These are phyloP conservation scores for Leucophora obtusa DNA, from an alignment of 2,888 invertebrate species.

Conservation along the genomic window DNA sequence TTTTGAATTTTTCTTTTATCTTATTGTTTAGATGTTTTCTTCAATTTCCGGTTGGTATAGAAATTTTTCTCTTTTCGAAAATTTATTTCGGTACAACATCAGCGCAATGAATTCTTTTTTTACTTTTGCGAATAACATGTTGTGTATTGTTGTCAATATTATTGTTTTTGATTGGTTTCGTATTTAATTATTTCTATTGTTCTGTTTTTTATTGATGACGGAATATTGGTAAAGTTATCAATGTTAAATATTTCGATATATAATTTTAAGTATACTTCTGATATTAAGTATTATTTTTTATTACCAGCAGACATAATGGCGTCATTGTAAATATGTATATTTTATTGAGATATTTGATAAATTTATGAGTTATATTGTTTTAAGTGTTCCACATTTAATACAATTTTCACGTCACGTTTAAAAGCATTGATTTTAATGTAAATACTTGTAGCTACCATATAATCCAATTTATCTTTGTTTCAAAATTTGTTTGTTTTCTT, in stretches of 20 bases:
- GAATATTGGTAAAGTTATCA: conserved; percentile 10
- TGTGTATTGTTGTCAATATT: conserved; percentile 37
- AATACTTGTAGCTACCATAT: no score
- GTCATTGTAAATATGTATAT: neutral
- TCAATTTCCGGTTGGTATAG: conserved; percentile 9
- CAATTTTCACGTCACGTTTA: no score
- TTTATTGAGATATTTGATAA: no score
- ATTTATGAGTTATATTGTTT: no score
- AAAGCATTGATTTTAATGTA: no score
- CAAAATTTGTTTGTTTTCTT: no score
- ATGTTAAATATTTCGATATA: neutral
- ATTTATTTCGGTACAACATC: conserved; percentile 23
- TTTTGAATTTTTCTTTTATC: neutral
- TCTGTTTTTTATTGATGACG: neutral
- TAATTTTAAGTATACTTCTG: neutral
- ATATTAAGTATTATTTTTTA: conserved; percentile 18
- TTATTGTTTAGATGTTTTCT: neutral
- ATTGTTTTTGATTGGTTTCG: conserved; percentile 36
- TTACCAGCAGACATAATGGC: conserved; percentile 21
- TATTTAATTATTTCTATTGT: neutral
- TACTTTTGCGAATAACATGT: conserved; percentile 11
- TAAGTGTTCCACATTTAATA: no score
- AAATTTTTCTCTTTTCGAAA: conserved; percentile 15
- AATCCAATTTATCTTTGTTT: no score
- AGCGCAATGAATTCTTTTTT: conserved; percentile 20